Evolutionary conservation across 2,888 invertebrate species (phyloP), one percentile per base, ranked within the genome.

Genomic region (Chymomyza caudatula): DNA sequence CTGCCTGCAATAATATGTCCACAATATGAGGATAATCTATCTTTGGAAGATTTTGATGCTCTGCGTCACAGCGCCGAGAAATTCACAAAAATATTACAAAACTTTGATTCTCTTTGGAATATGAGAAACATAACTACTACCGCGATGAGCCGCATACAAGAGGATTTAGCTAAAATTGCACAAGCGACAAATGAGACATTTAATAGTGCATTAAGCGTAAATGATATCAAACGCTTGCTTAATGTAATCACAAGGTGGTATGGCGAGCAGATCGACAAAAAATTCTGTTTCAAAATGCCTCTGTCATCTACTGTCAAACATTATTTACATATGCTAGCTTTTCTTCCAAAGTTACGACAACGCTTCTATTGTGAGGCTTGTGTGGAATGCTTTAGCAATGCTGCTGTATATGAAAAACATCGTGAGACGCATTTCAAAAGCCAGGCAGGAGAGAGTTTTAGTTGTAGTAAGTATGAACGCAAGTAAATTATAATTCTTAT

Each of bases 331-430:
- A 52, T 79, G 11, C 86, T 87, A 54, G 17, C 25, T 1, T 87
- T 63, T 59, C 55, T 87, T 20, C 77, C 88, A 3, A 78, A 73
- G n/a, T 5, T n/a, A 6, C 69, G 65, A 11, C 76, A 68, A 44
- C 11, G 62, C 0, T 81, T 67, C 47, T 78, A 71, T 54, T 87
- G 88, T 53, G 86, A 87, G n/a, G 74, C 64, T 43, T 88, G 88
- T 20, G 63, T 74, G 0, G 67, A 77, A 15, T 61, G 19, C 51
- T 75, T 68, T n/a, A 55, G n/a, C 13, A 58, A 59, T 17, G 77
- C 76, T 22, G 8, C 60, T 1, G 60, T 54, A 57, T 87, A 78
- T 60, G 67, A 60, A 19, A 69, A 60, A 3, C 87, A 87, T 74
- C 73, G 76, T 4, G 22, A 55, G 1, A 60, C 3, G 1, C 77